Evolutionary conservation across 1,140 invertebrate genomes (phyloP).

Genomic region (Geopemphigus sp.): DNA sequence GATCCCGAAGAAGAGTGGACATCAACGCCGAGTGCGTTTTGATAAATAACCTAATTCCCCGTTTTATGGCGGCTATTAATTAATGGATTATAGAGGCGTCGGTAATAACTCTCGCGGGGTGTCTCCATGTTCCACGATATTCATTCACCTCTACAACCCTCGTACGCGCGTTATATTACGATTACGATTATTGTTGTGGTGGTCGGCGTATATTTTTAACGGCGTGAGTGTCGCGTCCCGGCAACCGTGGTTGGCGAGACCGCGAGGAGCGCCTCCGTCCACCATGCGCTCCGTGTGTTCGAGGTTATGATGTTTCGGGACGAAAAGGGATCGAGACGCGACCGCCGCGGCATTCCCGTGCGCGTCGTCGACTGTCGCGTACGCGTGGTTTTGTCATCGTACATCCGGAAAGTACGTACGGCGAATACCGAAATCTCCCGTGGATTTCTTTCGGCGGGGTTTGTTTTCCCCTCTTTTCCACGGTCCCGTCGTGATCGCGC

Average conservation of each 20-base stretch:
- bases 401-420: neutral
- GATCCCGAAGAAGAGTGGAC: neutral
- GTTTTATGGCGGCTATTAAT: conserved; percentile 40
- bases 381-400: neutral
- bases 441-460: neutral
- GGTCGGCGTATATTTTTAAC: too few species aligned
- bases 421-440: neutral
- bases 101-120: conserved; percentile 13
- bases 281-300: neutral
- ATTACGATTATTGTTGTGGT: too few species aligned
- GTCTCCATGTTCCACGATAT: too few species aligned
- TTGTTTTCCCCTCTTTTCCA: neutral
- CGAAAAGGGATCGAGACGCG: conserved; percentile 18
- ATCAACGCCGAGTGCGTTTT: conserved; percentile 26
- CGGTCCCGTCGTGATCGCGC: neutral
- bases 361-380: conserved; percentile 26
- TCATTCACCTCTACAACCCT: too few species aligned
- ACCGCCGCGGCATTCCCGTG: conserved; percentile 38
- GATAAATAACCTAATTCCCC: conserved; percentile 43
- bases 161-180: too few species aligned
- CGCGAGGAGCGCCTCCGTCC: conserved; percentile 26
- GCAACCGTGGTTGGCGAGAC: too few species aligned
- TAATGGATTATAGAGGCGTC: conserved; percentile 48
- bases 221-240: too few species aligned
- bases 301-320: conserved; percentile 41